phyloP scores from a whole-genome alignment of 2,797 vertebrate species.

The Alcedo quadribrachys region DNA sequence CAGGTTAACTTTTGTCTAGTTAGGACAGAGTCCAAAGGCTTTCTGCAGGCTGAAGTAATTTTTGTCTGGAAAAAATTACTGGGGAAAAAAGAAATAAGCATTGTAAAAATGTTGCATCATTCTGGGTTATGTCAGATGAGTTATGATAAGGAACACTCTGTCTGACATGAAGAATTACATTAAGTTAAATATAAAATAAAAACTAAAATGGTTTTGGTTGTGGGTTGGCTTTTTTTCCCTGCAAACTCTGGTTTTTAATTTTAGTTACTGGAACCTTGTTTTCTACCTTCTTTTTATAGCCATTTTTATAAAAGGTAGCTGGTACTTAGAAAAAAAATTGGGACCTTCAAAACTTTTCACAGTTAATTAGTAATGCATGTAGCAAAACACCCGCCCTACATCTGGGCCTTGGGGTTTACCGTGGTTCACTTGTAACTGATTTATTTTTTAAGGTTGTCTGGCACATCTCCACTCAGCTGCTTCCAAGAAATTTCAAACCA shows the following conservation, averaged over 20 bases:
- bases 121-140: slow-evolving; percentile 36
- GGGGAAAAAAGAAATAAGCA: slow-evolving; percentile 6
- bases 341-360: slow-evolving; percentile 73
- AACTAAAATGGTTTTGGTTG: background rate
- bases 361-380: slow-evolving; percentile 76
- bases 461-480: slow-evolving; percentile 69
- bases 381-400: slow-evolving; percentile 72
- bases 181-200: slow-evolving; percentile 34
- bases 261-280: slow-evolving; percentile 57
- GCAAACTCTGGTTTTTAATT: slow-evolving; percentile 19
- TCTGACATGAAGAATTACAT: slow-evolving; percentile 16
- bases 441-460: slow-evolving; percentile 74
- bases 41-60: slow-evolving; percentile 43
- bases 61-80: slow-evolving; percentile 48
- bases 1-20: slow-evolving; percentile 44
- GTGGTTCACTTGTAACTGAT: slow-evolving; percentile 73
- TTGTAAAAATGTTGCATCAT: slow-evolving; percentile 42
- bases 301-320: slow-evolving; percentile 71
- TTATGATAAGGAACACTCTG: slow-evolving; percentile 34
- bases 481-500: slow-evolving; percentile 69
- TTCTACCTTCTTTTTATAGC: slow-evolving; percentile 49
- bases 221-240: background rate
- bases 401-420: slow-evolving; percentile 68
- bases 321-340: slow-evolving; percentile 61
- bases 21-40: slow-evolving; percentile 23